These are phyloP conservation scores for Gulo gulo DNA, from an alignment of 2,113 vertebrate species.

Conservation along the genomic window DNA sequence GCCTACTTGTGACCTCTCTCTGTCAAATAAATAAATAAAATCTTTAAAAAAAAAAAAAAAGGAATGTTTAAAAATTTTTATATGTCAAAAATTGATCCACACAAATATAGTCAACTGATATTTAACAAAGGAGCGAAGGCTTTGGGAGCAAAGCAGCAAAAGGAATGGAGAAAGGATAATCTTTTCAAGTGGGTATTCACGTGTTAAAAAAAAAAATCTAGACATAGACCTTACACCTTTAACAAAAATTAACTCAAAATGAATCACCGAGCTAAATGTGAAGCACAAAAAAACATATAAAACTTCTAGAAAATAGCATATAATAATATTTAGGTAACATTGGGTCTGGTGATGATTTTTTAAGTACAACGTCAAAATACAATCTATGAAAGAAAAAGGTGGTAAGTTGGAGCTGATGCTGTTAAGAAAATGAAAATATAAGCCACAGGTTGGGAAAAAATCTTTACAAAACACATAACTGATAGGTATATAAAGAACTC, in stretches of 20 bases:
- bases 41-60: too few species aligned
- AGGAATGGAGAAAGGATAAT: neutral
- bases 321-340: neutral
- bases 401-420: neutral
- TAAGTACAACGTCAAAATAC: neutral
- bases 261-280: neutral
- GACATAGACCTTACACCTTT: neutral
- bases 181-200: neutral
- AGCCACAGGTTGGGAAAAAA: neutral
- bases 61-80: neutral
- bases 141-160: neutral
- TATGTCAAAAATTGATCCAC: neutral
- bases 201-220: neutral
- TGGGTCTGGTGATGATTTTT: neutral
- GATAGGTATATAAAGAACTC: neutral
- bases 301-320: neutral
- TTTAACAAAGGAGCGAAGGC: neutral
- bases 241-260: neutral
- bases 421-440: neutral
- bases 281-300: neutral
- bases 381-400: neutral
- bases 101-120: neutral
- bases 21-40: too few species aligned
- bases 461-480: neutral
- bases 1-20: too few species aligned